Evolutionary conservation across 2,113 vertebrate species (phyloP).

Genomic region (Ibidorhyncha struthersii): DNA sequence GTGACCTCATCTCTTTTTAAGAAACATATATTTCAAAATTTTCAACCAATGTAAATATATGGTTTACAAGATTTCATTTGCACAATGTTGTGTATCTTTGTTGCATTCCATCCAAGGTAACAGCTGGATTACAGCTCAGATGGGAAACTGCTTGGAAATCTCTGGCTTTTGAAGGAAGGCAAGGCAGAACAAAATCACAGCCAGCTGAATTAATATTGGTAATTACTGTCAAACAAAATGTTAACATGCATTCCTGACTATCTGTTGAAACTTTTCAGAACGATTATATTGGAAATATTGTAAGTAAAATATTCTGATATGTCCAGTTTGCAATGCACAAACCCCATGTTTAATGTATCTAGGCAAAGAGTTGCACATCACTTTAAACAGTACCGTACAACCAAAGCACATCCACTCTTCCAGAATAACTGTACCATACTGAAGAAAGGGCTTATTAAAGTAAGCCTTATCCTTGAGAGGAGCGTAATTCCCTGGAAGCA

Average conservation of each 20-base stretch:
- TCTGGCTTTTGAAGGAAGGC: constrained; percentile 18
- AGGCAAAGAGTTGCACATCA: not conserved
- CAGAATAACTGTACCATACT: not conserved
- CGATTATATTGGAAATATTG: not conserved
- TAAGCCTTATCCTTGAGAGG: not conserved
- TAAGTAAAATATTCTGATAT: constrained; percentile 5
- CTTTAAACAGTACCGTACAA: not conserved
- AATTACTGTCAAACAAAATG: constrained; percentile 26
- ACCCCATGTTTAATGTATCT: not conserved
- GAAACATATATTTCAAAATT: not conserved
- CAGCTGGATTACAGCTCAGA: not conserved
- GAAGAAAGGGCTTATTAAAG: not conserved
- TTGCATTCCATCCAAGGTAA: constrained; percentile 28
- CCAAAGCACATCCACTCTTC: not conserved
- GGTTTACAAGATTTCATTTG: constrained; percentile 37
- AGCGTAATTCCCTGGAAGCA: not conserved
- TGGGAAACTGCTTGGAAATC: constrained; percentile 42
- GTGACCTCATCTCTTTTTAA: not conserved
- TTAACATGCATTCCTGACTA: not conserved
- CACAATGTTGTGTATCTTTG: not conserved
- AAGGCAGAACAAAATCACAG: constrained; percentile 47
- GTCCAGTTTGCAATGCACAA: not conserved
- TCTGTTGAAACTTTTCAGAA: not conserved
- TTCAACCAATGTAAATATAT: not conserved
- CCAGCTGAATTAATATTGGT: constrained; percentile 38